phyloP scores from a whole-genome alignment of 2,888 invertebrate species.

The Camptogramma bilineatum region DNA sequence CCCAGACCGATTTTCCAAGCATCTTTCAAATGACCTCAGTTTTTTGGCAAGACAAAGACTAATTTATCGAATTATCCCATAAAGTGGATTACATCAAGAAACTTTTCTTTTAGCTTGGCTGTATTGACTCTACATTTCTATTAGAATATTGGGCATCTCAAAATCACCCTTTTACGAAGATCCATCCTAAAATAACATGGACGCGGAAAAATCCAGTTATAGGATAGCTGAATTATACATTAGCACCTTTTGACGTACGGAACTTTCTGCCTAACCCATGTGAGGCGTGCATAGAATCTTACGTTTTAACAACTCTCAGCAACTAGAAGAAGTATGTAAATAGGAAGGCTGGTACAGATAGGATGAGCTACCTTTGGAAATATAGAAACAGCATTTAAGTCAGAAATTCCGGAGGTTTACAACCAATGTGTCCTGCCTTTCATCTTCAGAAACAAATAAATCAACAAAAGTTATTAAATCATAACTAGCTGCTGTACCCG shows the following conservation, averaged over 20 bases:
- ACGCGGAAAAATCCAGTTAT: slow-evolving; percentile 52
- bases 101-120: slow-evolving; percentile 34
- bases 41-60: slow-evolving; percentile 37
- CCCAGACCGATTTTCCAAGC: slow-evolving; percentile 34
- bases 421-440: too few species aligned
- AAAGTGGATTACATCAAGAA: slow-evolving; percentile 35
- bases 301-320: too few species aligned
- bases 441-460: too few species aligned
- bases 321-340: background rate
- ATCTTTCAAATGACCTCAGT: slow-evolving; percentile 26
- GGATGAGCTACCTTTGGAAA: too few species aligned
- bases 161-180: slow-evolving; percentile 54
- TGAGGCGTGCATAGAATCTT: too few species aligned
- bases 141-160: slow-evolving; percentile 54
- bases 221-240: slow-evolving; percentile 48
- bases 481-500: too few species aligned
- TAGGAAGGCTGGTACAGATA: too few species aligned
- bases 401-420: too few species aligned
- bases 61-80: slow-evolving; percentile 29
- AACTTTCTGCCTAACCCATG: too few species aligned
- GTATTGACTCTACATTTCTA: slow-evolving; percentile 43
- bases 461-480: too few species aligned
- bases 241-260: background rate
- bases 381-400: too few species aligned
- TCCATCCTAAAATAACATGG: slow-evolving; percentile 68